These are phyloP conservation scores for Aleadryas rufinucha DNA, from an alignment of 2,113 vertebrate species.

Conservation along the genomic window DNA sequence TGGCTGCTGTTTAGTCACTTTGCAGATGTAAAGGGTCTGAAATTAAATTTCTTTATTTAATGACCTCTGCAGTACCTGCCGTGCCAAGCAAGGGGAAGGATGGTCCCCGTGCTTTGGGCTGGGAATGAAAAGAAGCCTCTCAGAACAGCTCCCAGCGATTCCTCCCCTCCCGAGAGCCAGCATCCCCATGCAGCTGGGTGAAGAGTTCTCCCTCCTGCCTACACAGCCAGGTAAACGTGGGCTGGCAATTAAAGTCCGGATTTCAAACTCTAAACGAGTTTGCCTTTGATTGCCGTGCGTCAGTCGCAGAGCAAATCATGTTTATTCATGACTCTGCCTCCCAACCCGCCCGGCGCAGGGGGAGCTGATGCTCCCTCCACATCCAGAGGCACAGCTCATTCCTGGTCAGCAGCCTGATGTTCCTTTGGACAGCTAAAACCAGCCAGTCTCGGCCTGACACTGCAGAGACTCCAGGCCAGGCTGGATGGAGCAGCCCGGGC, in stretches of 20 bases:
- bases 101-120: neutral
- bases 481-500: neutral
- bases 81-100: neutral
- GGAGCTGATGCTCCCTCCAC: neutral
- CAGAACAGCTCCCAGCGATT: neutral
- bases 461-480: neutral
- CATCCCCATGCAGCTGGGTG: neutral
- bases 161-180: neutral
- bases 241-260: constrained; percentile 26
- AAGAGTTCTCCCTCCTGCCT: constrained; percentile 37
- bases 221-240: neutral
- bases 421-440: fast-evolving
- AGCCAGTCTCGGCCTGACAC: fast-evolving
- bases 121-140: neutral
- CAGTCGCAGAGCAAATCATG: constrained; percentile 8
- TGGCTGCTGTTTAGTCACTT: neutral
- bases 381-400: neutral
- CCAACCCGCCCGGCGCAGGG: neutral
- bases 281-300: neutral
- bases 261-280: neutral
- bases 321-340: constrained; percentile 7
- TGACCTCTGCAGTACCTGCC: neutral
- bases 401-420: neutral
- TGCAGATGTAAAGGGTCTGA: neutral
- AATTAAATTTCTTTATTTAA: neutral